These are phyloP conservation scores for Caenorhabditis sinica DNA, from an alignment of 2,888 invertebrate genomes.

Conservation along the genomic window DNA sequence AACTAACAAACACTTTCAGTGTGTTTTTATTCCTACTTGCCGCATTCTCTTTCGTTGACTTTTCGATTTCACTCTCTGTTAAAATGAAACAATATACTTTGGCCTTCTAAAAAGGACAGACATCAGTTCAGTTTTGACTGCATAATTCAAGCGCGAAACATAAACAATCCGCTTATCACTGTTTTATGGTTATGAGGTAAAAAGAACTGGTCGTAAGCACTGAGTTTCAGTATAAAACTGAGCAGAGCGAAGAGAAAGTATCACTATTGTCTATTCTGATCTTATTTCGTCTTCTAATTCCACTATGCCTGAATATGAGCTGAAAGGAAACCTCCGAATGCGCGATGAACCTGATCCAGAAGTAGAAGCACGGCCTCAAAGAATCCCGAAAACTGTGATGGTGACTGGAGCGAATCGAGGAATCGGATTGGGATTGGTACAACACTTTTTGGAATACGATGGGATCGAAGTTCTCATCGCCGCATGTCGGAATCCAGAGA, in stretches of 20 bases:
- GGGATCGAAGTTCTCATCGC: constrained; percentile 48
- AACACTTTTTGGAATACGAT: constrained; percentile 49
- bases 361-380: constrained; percentile 30
- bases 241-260: not conserved
- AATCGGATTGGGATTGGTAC: constrained; percentile 59
- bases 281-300: not conserved
- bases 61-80: constrained; percentile 5
- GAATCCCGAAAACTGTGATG: constrained; percentile 51
- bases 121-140: constrained; percentile 31
- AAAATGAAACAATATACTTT: constrained; percentile 20
- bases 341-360: constrained; percentile 42
- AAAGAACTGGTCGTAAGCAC: not conserved
- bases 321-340: constrained; percentile 50
- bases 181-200: not conserved
- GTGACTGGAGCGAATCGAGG: constrained; percentile 64
- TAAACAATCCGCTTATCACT: constrained; percentile 30
- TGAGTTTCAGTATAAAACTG: constrained; percentile 6
- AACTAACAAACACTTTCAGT: not conserved
- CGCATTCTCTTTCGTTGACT: not conserved
- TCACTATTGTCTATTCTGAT: not conserved
- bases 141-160: not conserved
- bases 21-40: not conserved
- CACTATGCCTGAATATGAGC: constrained; percentile 43
- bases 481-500: constrained; percentile 57
- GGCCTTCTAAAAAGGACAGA: constrained; percentile 8